These are phyloP conservation scores for Mustela lutreola DNA, from an alignment of 2,113 vertebrate species.

Conservation along the genomic window DNA sequence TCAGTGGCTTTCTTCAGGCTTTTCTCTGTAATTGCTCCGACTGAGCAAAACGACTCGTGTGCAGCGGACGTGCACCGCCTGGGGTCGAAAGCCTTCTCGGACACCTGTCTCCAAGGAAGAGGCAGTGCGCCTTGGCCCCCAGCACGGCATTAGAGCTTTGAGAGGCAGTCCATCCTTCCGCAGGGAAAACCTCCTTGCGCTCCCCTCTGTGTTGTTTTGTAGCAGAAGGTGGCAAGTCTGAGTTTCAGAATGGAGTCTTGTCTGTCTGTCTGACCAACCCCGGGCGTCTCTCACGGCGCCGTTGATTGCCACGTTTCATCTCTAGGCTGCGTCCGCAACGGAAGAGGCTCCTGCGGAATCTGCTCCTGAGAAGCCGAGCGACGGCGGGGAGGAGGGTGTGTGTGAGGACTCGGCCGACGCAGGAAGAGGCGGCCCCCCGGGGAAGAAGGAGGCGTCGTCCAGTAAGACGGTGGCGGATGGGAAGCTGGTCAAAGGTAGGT, in stretches of 20 bases:
- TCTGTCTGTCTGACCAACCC: background rate
- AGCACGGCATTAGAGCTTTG: background rate
- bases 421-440: constrained; percentile 62
- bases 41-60: background rate
- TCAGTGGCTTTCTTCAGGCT: background rate
- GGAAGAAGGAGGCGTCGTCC: constrained; percentile 82
- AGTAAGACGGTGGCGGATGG: constrained; percentile 86
- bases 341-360: constrained; percentile 84
- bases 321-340: constrained; percentile 81
- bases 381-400: constrained; percentile 72
- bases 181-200: rapidly evolving
- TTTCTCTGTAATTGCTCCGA: background rate
- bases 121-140: background rate
- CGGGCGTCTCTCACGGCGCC: rapidly evolving
- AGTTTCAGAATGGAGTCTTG: background rate
- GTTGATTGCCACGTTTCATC: background rate
- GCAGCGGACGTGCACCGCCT: rapidly evolving
- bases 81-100: background rate
- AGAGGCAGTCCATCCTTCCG: background rate
- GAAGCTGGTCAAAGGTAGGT: constrained; percentile 90
- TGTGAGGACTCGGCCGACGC: constrained; percentile 81
- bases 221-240: background rate
- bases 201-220: background rate
- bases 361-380: constrained; percentile 51
- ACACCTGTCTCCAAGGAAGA: background rate